Evolutionary conservation across 2,797 vertebrate genomes (phyloP).

Genomic region (Onychomys arenicola): DNA sequence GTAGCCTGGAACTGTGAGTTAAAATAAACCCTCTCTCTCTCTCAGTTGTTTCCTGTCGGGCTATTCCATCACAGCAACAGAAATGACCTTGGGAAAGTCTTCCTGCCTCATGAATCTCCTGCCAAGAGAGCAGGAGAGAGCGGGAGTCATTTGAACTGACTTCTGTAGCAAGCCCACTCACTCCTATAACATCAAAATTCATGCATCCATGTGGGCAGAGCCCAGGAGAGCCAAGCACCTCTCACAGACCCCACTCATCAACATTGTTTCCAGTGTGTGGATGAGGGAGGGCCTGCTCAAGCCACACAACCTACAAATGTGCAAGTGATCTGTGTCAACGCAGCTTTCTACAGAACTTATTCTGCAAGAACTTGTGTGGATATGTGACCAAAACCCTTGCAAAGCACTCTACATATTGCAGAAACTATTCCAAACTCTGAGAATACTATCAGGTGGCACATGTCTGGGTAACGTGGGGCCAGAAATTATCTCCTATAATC

Average conservation of each 20-base stretch:
- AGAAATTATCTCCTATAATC: neutral
- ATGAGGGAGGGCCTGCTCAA: neutral
- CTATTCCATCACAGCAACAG: neutral
- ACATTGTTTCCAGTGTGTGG: neutral
- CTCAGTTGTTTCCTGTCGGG: neutral
- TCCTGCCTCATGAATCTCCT: neutral
- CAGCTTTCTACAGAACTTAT: conserved; percentile 18
- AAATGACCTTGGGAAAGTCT: neutral
- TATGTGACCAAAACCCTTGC: conserved; percentile 11
- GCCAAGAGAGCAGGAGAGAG: neutral
- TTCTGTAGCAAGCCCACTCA: neutral
- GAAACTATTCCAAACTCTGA: neutral
- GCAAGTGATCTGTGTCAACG: neutral
- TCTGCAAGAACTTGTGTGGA: conserved; percentile 19
- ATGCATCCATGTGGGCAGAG: no score
- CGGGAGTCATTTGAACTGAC: no score
- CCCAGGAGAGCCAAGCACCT: neutral
- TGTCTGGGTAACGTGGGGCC: neutral
- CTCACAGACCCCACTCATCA: neutral
- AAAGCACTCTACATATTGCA: neutral
- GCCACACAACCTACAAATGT: neutral
- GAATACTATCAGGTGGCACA: neutral
- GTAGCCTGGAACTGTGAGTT: neutral
- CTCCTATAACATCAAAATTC: neutral
- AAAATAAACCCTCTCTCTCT: neutral